phyloP scores from a whole-genome alignment of 2,113 vertebrate species.

The Rhea americana region DNA sequence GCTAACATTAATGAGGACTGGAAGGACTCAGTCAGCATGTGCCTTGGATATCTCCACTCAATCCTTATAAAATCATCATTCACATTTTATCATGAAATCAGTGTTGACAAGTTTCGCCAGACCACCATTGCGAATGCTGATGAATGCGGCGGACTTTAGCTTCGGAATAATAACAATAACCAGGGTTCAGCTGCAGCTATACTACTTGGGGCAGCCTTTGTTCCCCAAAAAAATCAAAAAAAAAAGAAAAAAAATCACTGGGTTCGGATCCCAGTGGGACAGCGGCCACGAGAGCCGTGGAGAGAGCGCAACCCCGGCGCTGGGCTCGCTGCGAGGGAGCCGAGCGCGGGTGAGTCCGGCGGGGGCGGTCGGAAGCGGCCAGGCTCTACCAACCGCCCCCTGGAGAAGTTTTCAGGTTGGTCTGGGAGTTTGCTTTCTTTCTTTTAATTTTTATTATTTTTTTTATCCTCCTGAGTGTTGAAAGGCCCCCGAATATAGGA shows the following conservation, averaged over 20 bases:
- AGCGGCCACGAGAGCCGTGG: background rate
- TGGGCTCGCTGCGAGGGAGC: background rate
- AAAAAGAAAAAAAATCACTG: background rate
- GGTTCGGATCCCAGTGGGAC: background rate
- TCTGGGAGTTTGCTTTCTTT: background rate
- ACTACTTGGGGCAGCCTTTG: background rate
- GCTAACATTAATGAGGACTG: conserved; percentile 73
- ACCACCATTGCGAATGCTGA: conserved; percentile 1
- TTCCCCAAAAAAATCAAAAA: background rate
- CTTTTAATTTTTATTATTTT: too few species aligned
- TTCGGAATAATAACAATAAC: background rate
- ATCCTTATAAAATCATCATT: conserved; percentile 66
- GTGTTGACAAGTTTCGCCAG: conserved; percentile 52
- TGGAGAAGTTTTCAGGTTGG: background rate
- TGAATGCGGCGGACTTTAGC: background rate
- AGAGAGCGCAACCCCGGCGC: background rate
- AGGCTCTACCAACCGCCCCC: background rate
- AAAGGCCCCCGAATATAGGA: background rate
- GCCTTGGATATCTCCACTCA: conserved; percentile 45
- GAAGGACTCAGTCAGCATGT: conserved; percentile 52
- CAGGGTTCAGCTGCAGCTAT: background rate
- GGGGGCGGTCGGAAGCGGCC: background rate
- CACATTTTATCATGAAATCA: conserved; percentile 51
- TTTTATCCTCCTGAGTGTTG: background rate
- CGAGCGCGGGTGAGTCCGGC: background rate